Conservation (phyloP, 2,888 invertebrate species). For the Automeris io region DNA sequence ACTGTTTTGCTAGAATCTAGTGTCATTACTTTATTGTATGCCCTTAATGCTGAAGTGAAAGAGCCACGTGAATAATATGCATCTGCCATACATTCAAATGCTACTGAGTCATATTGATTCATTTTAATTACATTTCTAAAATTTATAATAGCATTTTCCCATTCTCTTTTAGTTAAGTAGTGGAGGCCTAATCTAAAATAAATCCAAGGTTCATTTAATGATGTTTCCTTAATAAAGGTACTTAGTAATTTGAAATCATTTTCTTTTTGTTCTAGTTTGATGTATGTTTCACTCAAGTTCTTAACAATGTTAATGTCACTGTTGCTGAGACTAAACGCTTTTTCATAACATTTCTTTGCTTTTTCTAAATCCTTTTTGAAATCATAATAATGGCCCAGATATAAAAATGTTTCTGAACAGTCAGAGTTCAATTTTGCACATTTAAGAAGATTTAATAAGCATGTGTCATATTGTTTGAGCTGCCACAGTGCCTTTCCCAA, state of each 20-base stretch:
- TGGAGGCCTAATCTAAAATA: conserved; percentile 90
- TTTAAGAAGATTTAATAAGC: conserved; percentile 80
- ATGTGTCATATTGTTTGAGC: conserved; percentile 75
- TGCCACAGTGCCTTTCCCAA: conserved; percentile 79
- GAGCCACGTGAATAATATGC: conserved; percentile 93
- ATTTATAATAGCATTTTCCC: conserved; percentile 84
- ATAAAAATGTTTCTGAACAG: conserved; percentile 83
- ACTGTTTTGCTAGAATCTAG: conserved; percentile 77
- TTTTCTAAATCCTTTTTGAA: conserved; percentile 81
- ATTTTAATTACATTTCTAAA: conserved; percentile 84
- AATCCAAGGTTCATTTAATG: conserved; percentile 82
- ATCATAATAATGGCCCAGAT: conserved; percentile 82
- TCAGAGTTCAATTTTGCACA: conserved; percentile 85
- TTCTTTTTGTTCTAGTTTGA: conserved; percentile 80
- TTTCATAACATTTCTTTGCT: conserved; percentile 90
- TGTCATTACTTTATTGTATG: conserved; percentile 86
- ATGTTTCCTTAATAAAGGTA: conserved; percentile 60
- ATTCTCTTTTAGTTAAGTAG: conserved; percentile 84
- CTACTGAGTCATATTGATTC: conserved; percentile 82
- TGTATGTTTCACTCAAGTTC: conserved; percentile 86
- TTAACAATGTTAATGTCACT: conserved; percentile 81
- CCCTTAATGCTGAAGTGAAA: conserved; percentile 91
- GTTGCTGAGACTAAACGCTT: conserved; percentile 85
- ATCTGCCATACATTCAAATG: conserved; percentile 94
- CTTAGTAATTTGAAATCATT: conserved; percentile 79